A percentile compares a stretch with the other conserved stretches of the same genome.
Evolutionary conservation across 1,140 invertebrate genomes (phyloP).

Genomic region (Doryteuthis pealeii): DNA sequence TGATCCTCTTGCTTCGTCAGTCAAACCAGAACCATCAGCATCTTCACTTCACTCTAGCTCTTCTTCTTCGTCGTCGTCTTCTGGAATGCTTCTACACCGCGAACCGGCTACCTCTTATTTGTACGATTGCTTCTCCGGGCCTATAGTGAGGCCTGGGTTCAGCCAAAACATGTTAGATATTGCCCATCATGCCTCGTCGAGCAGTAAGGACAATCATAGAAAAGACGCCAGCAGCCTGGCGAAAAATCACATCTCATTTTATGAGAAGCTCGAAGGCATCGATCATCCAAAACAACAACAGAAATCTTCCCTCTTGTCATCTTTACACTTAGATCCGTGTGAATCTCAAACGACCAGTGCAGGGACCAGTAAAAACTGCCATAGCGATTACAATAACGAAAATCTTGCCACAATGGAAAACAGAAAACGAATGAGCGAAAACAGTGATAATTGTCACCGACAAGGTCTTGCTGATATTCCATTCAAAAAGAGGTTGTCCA

Average conservation of each 20-base stretch:
- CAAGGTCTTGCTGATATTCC: constrained; percentile 1
- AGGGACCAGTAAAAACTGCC: not conserved
- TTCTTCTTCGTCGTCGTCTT: not conserved
- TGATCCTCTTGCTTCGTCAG: not conserved
- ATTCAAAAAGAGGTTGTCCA: not conserved
- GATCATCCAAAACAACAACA: not conserved
- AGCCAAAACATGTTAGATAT: not conserved
- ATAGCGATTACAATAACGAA: not conserved
- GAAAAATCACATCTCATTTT: not conserved
- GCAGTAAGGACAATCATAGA: not conserved
- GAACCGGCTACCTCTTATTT: not conserved
- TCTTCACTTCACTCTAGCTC: too few species aligned
- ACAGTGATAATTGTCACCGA: not conserved
- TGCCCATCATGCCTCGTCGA: not conserved
- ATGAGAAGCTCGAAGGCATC: not conserved
- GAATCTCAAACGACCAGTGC: not conserved
- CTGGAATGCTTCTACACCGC: not conserved
- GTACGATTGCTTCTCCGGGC: not conserved
- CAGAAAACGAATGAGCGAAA: not conserved
- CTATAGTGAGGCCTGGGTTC: too few species aligned
- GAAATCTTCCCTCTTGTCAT: not conserved
- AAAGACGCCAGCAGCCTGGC: not conserved
- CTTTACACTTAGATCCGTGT: not conserved
- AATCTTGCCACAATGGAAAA: not conserved
- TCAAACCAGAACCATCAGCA: not conserved